Evolutionary conservation across 2,888 invertebrate species (phyloP), one percentile per base, ranked within the genome.

Genomic region (Rhopalosiphum nymphaeae): DNA sequence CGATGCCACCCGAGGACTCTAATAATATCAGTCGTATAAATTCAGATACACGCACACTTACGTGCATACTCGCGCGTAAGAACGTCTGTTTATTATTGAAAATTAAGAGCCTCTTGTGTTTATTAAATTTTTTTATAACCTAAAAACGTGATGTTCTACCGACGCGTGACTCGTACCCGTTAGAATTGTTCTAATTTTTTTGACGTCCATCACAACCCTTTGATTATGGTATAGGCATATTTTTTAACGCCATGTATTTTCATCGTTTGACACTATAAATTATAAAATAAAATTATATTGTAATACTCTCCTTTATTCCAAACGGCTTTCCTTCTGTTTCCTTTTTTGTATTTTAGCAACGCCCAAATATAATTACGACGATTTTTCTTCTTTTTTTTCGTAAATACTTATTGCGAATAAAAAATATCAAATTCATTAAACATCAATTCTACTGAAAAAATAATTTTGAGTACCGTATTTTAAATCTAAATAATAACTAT

Each of bases 121-220:
- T 86, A 91, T 91, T 86, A 91, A 86, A 86, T 86, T 91, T 91
- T 56, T 21, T 44, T n/a, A 84, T 26, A 84, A 91, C 57, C 86
- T 86, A n/a, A 46, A 91, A 91, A 46, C n/a, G 29, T 42, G 67
- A 49, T 42, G 36, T 78, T 36, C 36, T 36, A 21, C 36, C 36
- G 29, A 57, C n/a, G 91, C 86, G 86, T 86, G 91, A 91, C 91
- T 44, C 46, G n/a, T 44, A 11, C 85, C 85, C 85, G 46, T 91
- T 86, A 91, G n/a, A 57, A 25, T 57, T 86, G 91, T 46, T 46
- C 91, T 25, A 91, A 26, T 91, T 91, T 46, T 86, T 42, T 44
- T 21, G n/a, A 61, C n/a, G 21, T n/a, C 78, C 36, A 36, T 36
- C 36, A 16, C 36, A 9, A 78, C 36, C 36, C 78, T 78, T 78